Conservation (phyloP, 2,888 invertebrate species). For the Euspilapteryx auroguttella region DNA sequence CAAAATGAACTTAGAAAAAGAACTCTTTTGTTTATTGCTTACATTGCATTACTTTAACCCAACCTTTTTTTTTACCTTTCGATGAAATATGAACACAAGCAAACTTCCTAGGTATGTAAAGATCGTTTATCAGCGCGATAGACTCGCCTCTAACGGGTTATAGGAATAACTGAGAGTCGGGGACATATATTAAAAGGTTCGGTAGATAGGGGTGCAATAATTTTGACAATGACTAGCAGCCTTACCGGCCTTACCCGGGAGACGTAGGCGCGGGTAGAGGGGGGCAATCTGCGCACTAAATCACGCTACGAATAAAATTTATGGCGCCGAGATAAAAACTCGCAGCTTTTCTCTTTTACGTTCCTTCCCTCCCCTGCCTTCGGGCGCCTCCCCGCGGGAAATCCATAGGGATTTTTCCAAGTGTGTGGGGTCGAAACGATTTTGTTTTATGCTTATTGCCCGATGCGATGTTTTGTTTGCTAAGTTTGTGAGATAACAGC, state of each 20-base stretch:
- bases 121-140: too few species aligned
- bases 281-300: constrained; percentile 64
- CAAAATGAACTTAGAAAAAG: too few species aligned
- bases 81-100: too few species aligned
- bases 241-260: constrained; percentile 37
- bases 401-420: constrained; percentile 62
- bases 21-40: too few species aligned
- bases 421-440: constrained; percentile 58
- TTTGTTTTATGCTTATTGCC: constrained; percentile 61
- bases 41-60: too few species aligned
- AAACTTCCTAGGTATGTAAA: too few species aligned
- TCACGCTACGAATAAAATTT: constrained; percentile 65
- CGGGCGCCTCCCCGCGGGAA: constrained; percentile 31
- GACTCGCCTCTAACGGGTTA: constrained; percentile 42
- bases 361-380: constrained; percentile 38
- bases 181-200: constrained; percentile 60
- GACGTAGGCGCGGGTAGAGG: constrained; percentile 16
- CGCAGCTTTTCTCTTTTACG: constrained; percentile 65
- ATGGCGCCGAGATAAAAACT: constrained; percentile 65
- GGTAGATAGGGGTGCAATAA: constrained; percentile 63
- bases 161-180: constrained; percentile 50
- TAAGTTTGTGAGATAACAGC: constrained; percentile 52
- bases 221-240: constrained; percentile 63
- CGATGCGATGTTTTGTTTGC: constrained; percentile 55
- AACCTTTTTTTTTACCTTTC: too few species aligned